phyloP scores from a whole-genome alignment of 2,113 vertebrate species.

The Heptranchias perlo region DNA sequence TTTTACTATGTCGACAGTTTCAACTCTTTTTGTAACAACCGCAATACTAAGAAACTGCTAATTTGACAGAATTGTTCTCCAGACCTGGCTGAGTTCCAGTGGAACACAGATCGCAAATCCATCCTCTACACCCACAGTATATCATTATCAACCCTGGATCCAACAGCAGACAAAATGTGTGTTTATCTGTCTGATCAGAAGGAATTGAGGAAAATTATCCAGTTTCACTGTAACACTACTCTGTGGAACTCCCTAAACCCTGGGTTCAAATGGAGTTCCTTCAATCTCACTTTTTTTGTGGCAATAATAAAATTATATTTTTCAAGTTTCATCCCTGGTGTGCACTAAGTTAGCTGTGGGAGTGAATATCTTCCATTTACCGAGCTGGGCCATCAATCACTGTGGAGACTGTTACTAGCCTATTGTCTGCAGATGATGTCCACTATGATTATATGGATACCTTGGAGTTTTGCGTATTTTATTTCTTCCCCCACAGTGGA shows the following conservation, averaged over 20 bases:
- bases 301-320: neutral
- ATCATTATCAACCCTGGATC: neutral
- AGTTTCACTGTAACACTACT: neutral
- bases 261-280: neutral
- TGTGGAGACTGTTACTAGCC: no score
- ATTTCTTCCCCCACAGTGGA: no score
- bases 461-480: no score
- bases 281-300: neutral
- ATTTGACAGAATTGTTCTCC: neutral
- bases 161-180: neutral
- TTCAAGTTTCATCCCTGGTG: neutral
- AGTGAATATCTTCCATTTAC: neutral
- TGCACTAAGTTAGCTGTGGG: neutral
- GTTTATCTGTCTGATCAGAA: neutral
- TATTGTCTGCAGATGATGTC: no score
- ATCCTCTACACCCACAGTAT: neutral
- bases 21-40: neutral
- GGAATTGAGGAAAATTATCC: neutral
- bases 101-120: neutral
- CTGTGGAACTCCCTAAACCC: neutral
- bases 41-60: neutral
- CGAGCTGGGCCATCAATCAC: neutral
- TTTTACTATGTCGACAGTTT: neutral
- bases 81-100: conserved; percentile 7
- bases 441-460: no score